Evolutionary conservation across 2,888 invertebrate species (phyloP).

Genomic region (Mycogona germanica): DNA sequence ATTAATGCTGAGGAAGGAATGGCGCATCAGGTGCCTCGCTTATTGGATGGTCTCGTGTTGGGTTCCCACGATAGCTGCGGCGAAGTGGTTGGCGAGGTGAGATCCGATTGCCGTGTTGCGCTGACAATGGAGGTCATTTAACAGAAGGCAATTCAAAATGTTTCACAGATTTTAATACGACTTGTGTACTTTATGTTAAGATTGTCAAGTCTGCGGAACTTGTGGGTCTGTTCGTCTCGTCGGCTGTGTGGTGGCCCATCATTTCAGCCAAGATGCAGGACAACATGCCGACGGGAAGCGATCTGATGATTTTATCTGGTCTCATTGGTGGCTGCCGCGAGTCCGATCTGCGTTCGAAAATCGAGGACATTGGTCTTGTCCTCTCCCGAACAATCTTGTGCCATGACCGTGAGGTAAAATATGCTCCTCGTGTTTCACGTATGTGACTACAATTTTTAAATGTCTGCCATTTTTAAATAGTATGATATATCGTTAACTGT

Average conservation of each 20-base stretch:
- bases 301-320: neutral
- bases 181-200: too few species aligned
- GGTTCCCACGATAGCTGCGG: slow-evolving; percentile 54
- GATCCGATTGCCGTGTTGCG: too few species aligned
- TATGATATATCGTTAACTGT: too few species aligned
- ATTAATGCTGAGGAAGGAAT: slow-evolving; percentile 59
- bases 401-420: neutral
- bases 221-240: neutral
- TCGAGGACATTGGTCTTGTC: neutral
- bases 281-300: neutral
- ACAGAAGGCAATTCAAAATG: neutral
- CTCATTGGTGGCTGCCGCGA: neutral
- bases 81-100: slow-evolving; percentile 39
- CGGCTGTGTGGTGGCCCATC: neutral
- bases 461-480: too few species aligned
- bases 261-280: neutral
- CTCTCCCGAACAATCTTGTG: neutral
- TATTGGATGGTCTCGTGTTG: slow-evolving; percentile 47
- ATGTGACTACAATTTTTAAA: too few species aligned
- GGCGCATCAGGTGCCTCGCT: slow-evolving; percentile 51
- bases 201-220: neutral
- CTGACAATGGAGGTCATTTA: too few species aligned
- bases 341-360: neutral
- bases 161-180: too few species aligned
- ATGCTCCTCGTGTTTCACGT: neutral